A percentile compares a stretch with the other conserved stretches of the same genome.
phyloP scores from a whole-genome alignment of 2,888 invertebrate species.

The Eilema depressum region DNA sequence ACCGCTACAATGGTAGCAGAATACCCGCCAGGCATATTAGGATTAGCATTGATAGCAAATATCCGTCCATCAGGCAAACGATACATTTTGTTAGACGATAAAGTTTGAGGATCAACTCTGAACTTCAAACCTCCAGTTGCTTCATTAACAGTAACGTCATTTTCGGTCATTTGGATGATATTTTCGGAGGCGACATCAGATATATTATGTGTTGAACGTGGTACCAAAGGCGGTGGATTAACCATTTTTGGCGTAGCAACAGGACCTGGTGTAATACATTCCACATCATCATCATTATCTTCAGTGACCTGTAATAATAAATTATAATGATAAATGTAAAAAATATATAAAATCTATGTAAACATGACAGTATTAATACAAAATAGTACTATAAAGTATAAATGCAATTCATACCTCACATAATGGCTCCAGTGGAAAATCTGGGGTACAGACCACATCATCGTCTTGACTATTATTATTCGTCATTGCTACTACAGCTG shows the following conservation, averaged over 20 bases:
- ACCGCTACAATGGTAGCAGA: slow-evolving; percentile 84
- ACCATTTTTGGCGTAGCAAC: slow-evolving; percentile 59
- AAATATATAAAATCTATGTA: no score
- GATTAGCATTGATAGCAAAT: slow-evolving; percentile 83
- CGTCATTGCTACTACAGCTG: slow-evolving; percentile 54
- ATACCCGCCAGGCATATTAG: slow-evolving; percentile 83
- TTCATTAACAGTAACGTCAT: slow-evolving; percentile 83
- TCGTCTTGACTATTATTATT: slow-evolving; percentile 65
- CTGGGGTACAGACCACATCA: slow-evolving; percentile 89
- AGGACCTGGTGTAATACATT: slow-evolving; percentile 81
- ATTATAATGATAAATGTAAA: neutral
- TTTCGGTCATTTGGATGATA: slow-evolving; percentile 84
- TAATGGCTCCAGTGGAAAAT: slow-evolving; percentile 82
- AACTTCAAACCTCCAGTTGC: slow-evolving; percentile 83
- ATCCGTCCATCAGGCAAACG: slow-evolving; percentile 83
- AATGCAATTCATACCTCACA: slow-evolving; percentile 72
- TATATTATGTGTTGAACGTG: slow-evolving; percentile 45
- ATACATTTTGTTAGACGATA: slow-evolving; percentile 85
- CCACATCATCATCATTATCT: slow-evolving; percentile 81
- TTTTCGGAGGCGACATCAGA: slow-evolving; percentile 71
- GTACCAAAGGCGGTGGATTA: slow-evolving; percentile 58
- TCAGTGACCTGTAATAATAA: slow-evolving; percentile 76
- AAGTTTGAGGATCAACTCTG: slow-evolving; percentile 82
- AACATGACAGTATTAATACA: neutral
- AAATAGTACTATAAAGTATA: neutral